These are phyloP conservation scores for Chanos chanos DNA, from an alignment of 2,797 vertebrate genomes.

Conservation along the genomic window DNA sequence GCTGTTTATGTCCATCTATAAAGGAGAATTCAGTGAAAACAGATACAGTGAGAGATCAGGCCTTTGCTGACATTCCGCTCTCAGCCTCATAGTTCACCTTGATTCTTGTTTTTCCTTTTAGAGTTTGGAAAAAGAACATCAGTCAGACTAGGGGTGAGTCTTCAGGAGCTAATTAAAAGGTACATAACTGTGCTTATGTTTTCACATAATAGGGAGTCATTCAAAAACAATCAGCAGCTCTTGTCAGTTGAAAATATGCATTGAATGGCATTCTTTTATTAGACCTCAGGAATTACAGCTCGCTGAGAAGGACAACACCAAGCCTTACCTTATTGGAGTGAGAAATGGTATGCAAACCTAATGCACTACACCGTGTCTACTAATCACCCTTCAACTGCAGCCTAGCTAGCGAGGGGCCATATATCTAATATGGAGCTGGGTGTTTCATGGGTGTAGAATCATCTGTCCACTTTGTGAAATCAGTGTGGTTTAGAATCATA, in stretches of 20 bases:
- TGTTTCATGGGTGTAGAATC: neutral
- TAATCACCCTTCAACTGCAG: neutral
- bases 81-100: neutral
- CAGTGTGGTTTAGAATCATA: too few species aligned
- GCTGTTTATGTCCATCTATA: neutral
- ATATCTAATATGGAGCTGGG: neutral
- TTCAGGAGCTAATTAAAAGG: constrained; percentile 65
- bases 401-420: neutral
- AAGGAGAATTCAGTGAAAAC: neutral
- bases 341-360: constrained; percentile 54
- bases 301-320: constrained; percentile 58
- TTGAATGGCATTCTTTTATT: neutral
- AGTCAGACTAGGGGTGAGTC: constrained; percentile 66
- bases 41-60: neutral
- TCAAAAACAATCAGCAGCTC: neutral
- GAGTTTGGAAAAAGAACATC: constrained; percentile 55
- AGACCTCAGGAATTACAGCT: constrained; percentile 64
- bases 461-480: neutral
- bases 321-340: constrained; percentile 64
- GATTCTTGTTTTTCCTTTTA: constrained; percentile 32
- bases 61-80: neutral
- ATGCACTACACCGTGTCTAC: neutral
- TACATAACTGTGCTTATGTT: constrained; percentile 36
- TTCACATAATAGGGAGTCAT: neutral
- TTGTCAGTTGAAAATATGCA: neutral